Percentiles rank a stretch among this genome's conserved stretches.
These are phyloP conservation scores for Sceliomorpha sp. DNA, from an alignment of 2,888 invertebrate species.

Conservation along the genomic window DNA sequence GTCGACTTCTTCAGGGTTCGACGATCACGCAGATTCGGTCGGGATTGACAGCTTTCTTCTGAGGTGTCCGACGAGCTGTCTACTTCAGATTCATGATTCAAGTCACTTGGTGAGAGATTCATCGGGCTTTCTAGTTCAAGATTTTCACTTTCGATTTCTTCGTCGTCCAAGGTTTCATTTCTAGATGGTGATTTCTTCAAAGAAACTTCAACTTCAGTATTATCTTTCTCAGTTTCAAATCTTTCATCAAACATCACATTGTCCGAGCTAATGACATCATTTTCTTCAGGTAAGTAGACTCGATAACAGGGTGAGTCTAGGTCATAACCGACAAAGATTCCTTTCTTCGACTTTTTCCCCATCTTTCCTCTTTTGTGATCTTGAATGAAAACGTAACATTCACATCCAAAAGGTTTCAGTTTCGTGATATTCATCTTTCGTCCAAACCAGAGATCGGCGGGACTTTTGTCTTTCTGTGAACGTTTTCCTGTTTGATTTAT, in stretches of 20 bases:
- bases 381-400: conserved; percentile 52
- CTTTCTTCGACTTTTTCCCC: conserved; percentile 54
- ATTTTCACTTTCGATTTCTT: conserved; percentile 3
- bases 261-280: conserved; percentile 50
- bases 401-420: conserved; percentile 53
- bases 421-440: conserved; percentile 14
- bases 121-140: too few species aligned
- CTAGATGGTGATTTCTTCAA: not conserved
- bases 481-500: conserved; percentile 45
- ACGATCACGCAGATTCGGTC: conserved; percentile 47
- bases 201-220: conserved; percentile 39
- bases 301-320: conserved; percentile 53
- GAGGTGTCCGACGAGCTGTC: too few species aligned
- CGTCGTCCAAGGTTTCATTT: too few species aligned
- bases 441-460: conserved; percentile 44
- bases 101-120: not conserved
- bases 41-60: not conserved
- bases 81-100: too few species aligned
- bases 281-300: conserved; percentile 37
- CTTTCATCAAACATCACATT: conserved; percentile 54
- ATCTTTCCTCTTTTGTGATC: conserved; percentile 52
- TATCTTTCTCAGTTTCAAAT: conserved; percentile 39
- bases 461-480: conserved; percentile 24
- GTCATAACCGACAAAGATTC: conserved; percentile 62
- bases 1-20: conserved; percentile 38